phyloP scores from a whole-genome alignment of 2,888 invertebrate genomes.

The Escarpia spicata region DNA sequence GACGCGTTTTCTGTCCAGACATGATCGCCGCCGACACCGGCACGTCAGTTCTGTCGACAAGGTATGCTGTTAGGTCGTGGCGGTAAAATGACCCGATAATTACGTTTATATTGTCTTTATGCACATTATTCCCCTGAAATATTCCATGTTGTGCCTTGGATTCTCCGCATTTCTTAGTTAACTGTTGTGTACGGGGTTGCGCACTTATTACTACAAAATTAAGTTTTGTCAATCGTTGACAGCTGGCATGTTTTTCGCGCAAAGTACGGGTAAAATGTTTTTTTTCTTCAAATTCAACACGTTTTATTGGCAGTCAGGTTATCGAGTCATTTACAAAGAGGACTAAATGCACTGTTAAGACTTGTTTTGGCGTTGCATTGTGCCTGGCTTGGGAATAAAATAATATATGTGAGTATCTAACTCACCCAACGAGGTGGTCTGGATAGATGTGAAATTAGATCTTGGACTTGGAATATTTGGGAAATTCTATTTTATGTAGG shows the following conservation, averaged over 20 bases:
- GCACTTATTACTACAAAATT: neutral
- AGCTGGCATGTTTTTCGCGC: neutral
- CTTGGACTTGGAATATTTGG: neutral
- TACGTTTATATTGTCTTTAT: neutral
- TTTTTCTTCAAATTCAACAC: neutral
- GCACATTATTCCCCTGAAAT: neutral
- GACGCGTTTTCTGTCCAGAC: neutral
- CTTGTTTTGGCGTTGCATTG: neutral
- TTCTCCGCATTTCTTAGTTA: neutral
- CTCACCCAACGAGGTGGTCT: neutral
- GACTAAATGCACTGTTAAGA: neutral
- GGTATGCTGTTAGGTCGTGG: neutral
- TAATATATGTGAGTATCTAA: neutral
- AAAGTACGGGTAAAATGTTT: neutral
- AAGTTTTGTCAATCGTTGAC: neutral
- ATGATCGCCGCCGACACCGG: constrained; percentile 16
- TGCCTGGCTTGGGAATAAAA: neutral
- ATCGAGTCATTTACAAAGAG: neutral
- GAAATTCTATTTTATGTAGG: neutral
- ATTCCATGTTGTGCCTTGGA: neutral
- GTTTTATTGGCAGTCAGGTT: neutral
- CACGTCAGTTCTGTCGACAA: constrained; percentile 16
- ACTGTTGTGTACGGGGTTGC: neutral
- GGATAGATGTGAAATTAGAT: neutral
- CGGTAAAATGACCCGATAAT: neutral